Evolutionary conservation across 2,888 invertebrate species (phyloP).

Genomic region (Zele albiditarsus): DNA sequence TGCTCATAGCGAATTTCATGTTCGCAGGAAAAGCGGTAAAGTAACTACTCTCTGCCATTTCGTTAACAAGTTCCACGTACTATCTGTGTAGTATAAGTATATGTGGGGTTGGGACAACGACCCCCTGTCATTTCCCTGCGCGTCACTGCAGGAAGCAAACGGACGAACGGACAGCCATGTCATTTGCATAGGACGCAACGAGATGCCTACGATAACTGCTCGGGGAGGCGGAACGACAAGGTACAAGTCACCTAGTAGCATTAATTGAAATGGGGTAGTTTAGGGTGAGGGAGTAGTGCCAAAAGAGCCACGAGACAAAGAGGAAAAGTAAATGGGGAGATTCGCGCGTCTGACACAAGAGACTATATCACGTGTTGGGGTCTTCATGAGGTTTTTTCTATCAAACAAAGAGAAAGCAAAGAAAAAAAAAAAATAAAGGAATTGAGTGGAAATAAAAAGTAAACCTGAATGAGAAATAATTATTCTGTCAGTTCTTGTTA

Average conservation of each 20-base stretch:
- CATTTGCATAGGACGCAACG: constrained; percentile 62
- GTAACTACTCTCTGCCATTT: constrained; percentile 32
- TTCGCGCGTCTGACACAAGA: constrained; percentile 42
- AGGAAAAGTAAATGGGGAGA: constrained; percentile 46
- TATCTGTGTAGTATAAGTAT: background rate
- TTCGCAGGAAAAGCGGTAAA: constrained; percentile 13
- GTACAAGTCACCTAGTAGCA: constrained; percentile 68
- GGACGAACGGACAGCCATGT: constrained; percentile 57
- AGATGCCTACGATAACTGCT: constrained; percentile 62
- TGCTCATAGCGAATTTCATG: constrained; percentile 8
- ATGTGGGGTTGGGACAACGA: constrained; percentile 12
- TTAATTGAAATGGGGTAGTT: constrained; percentile 68
- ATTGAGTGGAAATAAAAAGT: constrained; percentile 11
- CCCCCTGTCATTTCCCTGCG: constrained; percentile 28
- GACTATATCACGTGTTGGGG: constrained; percentile 35
- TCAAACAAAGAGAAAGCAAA: background rate
- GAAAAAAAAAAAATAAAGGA: background rate
- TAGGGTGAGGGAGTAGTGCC: constrained; percentile 51
- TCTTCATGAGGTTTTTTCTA: constrained; percentile 15
- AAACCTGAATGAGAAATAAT: background rate
- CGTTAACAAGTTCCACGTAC: constrained; percentile 34
- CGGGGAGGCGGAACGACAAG: constrained; percentile 61
- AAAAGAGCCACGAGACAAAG: constrained; percentile 25
- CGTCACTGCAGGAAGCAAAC: constrained; percentile 43
- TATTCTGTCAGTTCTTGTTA: background rate